Evolutionary conservation across 2,113 vertebrate species (phyloP).

Genomic region (Carettochelys insculpta): DNA sequence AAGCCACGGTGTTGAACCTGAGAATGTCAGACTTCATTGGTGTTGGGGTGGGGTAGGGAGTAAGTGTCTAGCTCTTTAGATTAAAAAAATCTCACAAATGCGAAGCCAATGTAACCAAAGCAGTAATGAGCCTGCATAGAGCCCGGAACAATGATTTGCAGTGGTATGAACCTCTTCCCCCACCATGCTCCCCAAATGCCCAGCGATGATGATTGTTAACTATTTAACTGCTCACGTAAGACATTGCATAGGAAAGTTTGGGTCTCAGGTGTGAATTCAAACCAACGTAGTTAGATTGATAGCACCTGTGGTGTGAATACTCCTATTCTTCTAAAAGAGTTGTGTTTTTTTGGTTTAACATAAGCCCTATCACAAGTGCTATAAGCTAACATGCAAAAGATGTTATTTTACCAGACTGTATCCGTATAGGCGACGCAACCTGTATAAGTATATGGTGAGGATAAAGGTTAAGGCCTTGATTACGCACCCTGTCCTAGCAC

Average conservation of each 20-base stretch:
- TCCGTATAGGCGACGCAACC: neutral
- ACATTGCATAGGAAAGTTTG: neutral
- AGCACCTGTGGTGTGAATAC: neutral
- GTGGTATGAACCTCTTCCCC: neutral
- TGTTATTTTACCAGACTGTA: neutral
- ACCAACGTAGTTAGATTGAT: neutral
- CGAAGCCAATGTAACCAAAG: neutral
- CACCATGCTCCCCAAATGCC: neutral
- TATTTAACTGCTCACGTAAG: neutral
- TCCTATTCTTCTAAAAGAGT: neutral
- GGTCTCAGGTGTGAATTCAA: neutral
- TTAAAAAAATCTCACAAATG: neutral
- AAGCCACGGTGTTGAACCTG: neutral
- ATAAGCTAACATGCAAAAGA: neutral
- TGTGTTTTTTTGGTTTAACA: neutral
- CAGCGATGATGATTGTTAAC: neutral
- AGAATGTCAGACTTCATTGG: neutral
- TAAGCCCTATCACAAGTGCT: neutral
- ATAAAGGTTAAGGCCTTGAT: neutral
- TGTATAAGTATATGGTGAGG: neutral
- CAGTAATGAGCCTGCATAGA: neutral
- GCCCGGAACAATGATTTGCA: neutral
- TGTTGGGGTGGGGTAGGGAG: neutral
- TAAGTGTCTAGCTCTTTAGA: accelerated
- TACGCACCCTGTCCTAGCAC: neutral